phyloP scores from a whole-genome alignment of 1,140 invertebrate genomes.

The Listronotus oregonensis region DNA sequence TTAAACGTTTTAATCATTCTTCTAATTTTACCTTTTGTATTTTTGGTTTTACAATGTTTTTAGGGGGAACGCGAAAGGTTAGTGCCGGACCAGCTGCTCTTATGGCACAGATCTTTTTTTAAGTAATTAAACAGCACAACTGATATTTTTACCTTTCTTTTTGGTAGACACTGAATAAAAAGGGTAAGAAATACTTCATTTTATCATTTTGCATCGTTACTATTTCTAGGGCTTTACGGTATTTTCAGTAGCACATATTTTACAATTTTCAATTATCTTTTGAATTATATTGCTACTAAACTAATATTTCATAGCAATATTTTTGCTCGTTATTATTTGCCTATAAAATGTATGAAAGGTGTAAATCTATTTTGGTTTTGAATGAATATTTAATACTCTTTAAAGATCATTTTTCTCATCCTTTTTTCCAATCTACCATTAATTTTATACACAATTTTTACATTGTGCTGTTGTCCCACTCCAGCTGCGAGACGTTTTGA shows the following conservation, averaged over 20 bases:
- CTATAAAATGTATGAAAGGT: too few relatives aligned
- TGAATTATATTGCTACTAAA: too few relatives aligned
- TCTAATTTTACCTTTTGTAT: too few relatives aligned
- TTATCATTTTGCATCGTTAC: constrained; percentile 6
- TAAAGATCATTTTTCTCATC: constrained; percentile 3
- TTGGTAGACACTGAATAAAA: not conserved
- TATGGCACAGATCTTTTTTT: constrained; percentile 33
- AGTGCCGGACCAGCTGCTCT: constrained; percentile 26
- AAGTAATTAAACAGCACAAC: not conserved
- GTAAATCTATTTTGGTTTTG: too few relatives aligned
- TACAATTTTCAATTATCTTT: too few relatives aligned
- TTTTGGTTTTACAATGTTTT: constrained; percentile 19
- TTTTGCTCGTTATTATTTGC: too few relatives aligned
- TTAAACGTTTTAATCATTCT: too few relatives aligned
- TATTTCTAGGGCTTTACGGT: too few relatives aligned
- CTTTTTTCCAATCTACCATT: not conserved
- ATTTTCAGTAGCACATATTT: too few relatives aligned
- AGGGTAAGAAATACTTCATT: not conserved
- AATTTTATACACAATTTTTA: constrained; percentile 52
- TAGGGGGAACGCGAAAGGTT: constrained; percentile 10
- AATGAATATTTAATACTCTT: too few relatives aligned
- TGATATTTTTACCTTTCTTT: constrained; percentile 3
- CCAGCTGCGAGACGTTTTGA: constrained; percentile 70
- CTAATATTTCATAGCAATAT: too few relatives aligned
- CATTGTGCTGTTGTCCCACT: constrained; percentile 74